phyloP scores from a whole-genome alignment of 1,140 invertebrate species.

The Drosophila burlai region DNA sequence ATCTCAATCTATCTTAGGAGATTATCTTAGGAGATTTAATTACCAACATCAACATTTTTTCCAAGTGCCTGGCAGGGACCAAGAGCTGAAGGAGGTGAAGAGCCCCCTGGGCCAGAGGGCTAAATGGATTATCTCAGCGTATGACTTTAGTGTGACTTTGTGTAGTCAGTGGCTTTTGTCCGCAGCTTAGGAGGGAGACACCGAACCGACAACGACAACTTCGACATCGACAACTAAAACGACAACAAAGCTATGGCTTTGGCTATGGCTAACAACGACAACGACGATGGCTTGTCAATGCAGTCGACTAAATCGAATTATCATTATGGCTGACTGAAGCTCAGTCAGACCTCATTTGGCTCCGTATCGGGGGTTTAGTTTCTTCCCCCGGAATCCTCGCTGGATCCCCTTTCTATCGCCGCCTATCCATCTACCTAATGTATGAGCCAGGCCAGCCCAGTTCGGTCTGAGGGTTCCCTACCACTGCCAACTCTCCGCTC shows the following conservation, averaged over 20 bases:
- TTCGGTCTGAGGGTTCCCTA: constrained; percentile 15
- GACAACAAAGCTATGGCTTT: constrained; percentile 18
- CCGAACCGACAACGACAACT: constrained; percentile 22
- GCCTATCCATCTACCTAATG: constrained; percentile 45
- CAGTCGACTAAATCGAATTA: constrained; percentile 84
- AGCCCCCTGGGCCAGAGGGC: constrained; percentile 35
- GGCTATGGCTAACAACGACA: constrained; percentile 19
- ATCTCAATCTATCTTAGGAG: not conserved
- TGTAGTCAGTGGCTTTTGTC: constrained; percentile 74
- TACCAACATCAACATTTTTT: not conserved
- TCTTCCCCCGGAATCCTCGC: constrained; percentile 7
- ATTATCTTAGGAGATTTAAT: not conserved
- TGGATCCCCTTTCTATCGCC: constrained; percentile 6
- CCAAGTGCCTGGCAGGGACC: constrained; percentile 6
- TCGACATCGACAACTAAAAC: constrained; percentile 32
- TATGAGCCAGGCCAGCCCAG: constrained; percentile 26
- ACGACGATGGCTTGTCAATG: constrained; percentile 71
- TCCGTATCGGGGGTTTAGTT: constrained; percentile 52
- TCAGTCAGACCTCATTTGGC: constrained; percentile 84
- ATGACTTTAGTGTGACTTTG: constrained; percentile 79
- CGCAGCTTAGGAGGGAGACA: constrained; percentile 45
- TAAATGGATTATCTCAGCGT: constrained; percentile 75
- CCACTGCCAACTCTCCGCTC: constrained; percentile 4
- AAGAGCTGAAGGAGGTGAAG: constrained; percentile 15
- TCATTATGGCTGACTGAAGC: constrained; percentile 84